These are phyloP conservation scores for Nematolebias whitei DNA, from an alignment of 2,113 vertebrate species.

Conservation along the genomic window DNA sequence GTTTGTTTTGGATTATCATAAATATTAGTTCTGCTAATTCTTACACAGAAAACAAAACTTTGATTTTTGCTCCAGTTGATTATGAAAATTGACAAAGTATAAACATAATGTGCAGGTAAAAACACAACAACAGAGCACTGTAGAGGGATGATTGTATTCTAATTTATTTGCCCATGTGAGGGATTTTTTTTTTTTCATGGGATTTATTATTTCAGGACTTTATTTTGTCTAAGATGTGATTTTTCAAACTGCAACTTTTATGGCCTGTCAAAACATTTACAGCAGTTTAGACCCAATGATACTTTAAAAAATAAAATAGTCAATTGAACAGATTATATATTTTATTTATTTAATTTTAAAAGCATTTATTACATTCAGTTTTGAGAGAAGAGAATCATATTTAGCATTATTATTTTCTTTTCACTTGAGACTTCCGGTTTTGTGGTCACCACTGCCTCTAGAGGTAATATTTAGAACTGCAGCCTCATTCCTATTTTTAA, in stretches of 20 bases:
- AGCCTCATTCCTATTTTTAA: conserved; percentile 15
- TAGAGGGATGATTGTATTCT: neutral
- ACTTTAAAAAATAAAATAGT: neutral
- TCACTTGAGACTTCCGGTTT: conserved; percentile 44
- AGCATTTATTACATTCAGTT: neutral
- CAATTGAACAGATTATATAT: too few relatives aligned
- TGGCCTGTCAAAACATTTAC: too few relatives aligned
- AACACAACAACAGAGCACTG: neutral
- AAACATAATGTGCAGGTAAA: conserved; percentile 11
- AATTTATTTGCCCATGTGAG: neutral
- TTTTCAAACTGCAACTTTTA: neutral
- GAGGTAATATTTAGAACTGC: conserved; percentile 45
- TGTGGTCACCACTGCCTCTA: conserved; percentile 74
- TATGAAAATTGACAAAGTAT: conserved; percentile 17
- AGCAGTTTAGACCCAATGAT: too few relatives aligned
- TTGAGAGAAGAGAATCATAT: neutral
- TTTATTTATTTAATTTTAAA: too few relatives aligned
- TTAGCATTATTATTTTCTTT: conserved; percentile 5
- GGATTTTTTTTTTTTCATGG: too few relatives aligned
- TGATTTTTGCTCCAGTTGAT: conserved; percentile 6
- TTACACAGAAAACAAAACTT: too few relatives aligned
- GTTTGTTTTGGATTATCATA: conserved; percentile 14
- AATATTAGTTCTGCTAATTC: conserved; percentile 42
- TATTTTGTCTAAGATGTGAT: neutral
- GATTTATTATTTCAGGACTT: neutral